Evolutionary conservation across 2,888 invertebrate genomes (phyloP).

Genomic region (Ephialtes manifestator): DNA sequence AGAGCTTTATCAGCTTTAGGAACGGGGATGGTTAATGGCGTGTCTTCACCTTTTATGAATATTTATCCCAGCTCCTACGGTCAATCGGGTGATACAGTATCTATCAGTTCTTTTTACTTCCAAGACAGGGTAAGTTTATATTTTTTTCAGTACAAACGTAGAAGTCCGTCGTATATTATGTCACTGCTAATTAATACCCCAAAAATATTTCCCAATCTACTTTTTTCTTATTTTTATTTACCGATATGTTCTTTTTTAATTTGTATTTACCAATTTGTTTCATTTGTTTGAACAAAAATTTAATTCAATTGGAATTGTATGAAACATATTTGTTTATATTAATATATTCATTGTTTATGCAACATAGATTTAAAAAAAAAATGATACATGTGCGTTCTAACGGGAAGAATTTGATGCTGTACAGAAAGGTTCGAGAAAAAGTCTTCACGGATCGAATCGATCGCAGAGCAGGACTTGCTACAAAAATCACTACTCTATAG

Average conservation of each 20-base stretch:
- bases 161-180: no score
- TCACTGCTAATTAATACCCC: not conserved
- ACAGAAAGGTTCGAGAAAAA: constrained; percentile 80
- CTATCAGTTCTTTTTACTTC: constrained; percentile 93
- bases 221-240: not conserved
- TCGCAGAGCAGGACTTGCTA: constrained; percentile 78
- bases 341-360: not conserved
- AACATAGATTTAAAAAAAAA: not conserved
- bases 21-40: constrained; percentile 86
- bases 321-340: not conserved
- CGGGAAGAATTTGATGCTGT: constrained; percentile 33
- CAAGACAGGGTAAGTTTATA: constrained; percentile 90
- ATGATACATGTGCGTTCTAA: constrained; percentile 24
- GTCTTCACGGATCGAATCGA: constrained; percentile 77
- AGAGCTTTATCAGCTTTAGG: constrained; percentile 92
- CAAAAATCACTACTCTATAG: constrained; percentile 87
- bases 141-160: not conserved
- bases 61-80: constrained; percentile 86
- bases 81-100: constrained; percentile 83
- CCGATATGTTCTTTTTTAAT: not conserved
- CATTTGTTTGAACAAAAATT: no score
- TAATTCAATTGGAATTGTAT: not conserved
- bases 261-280: not conserved
- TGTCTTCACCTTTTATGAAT: constrained; percentile 86
- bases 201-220: not conserved